These are phyloP conservation scores for Copidosoma aretas DNA, from an alignment of 2,888 invertebrate species.

Conservation along the genomic window DNA sequence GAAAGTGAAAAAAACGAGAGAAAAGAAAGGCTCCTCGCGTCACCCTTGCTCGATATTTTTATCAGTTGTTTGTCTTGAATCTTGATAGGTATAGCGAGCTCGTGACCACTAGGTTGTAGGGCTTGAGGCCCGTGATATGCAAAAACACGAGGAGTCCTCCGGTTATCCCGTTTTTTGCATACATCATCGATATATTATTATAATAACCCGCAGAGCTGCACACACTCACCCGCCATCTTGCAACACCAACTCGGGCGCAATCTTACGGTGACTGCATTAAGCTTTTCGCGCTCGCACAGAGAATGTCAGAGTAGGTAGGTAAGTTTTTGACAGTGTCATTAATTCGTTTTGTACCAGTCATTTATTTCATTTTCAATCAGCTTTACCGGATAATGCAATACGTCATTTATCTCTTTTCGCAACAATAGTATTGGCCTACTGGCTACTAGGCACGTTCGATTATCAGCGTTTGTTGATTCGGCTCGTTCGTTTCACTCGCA, in stretches of 20 bases:
- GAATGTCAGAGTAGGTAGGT: no score
- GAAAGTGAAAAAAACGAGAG: background rate
- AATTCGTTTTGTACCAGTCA: no score
- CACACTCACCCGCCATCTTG: constrained; percentile 63
- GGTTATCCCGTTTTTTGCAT: background rate
- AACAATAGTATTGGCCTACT: no score
- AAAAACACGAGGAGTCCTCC: background rate
- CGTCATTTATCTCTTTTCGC: no score
- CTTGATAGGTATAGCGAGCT: background rate
- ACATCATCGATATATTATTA: background rate
- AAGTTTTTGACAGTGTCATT: no score
- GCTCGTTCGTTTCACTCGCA: no score
- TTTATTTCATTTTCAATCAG: no score
- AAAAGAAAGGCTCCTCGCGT: background rate
- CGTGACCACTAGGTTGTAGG: constrained; percentile 11
- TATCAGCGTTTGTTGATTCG: no score
- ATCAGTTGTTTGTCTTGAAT: background rate
- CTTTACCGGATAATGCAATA: no score
- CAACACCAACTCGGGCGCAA: constrained; percentile 59
- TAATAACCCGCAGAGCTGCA: constrained; percentile 10
- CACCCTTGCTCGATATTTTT: background rate
- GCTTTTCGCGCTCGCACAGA: background rate
- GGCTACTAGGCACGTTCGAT: no score
- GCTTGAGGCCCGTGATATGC: constrained; percentile 25
- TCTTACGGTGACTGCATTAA: constrained; percentile 46